Evolutionary conservation across 2,888 invertebrate species (phyloP), one percentile per base, ranked within the genome.

Genomic region (Cheilosia impressa): DNA sequence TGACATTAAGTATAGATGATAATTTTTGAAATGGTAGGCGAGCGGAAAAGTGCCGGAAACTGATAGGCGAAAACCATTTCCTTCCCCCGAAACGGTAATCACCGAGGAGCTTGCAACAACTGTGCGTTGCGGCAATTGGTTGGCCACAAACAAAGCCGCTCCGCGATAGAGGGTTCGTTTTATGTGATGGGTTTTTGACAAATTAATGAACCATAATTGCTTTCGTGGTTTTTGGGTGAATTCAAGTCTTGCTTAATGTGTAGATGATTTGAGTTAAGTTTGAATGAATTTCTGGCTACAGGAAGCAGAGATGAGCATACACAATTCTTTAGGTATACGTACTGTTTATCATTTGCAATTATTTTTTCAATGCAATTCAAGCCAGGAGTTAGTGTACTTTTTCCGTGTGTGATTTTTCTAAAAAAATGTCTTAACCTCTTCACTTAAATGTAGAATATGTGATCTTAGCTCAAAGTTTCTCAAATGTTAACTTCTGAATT

Each of bases 121-220:
- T 50, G 47, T 31, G 31, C 9, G 31, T 6, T 45, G 13, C 15
- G 22, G 13, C 22, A 10, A 50, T 5, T 22, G 34, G 60, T 45
- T 53, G 38, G 62, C 27, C 52, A 17, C 5, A 17, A 17, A 6
- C 17, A 17, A n/a, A 47, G 6, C 7, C 27, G 17, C n/a, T 10
- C 9, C 57, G 38, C 17, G 38, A 57, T 50, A 75, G 65, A 15
- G 24, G n/a, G 31, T 17, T 34, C 17, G 17, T 34, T 38, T 65
- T 65, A 55, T 57, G 31, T 27, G 47, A 76, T 41, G 52, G 57
- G 52, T 66, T 57, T 38, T 50, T 27, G 52, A 31, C 43, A 60
- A 68, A 68, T 76, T 68, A 76, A 76, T 76, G 66, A 76, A 60
- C 68, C 76, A 60, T 53, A 68, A 60, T 76, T 68, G 66, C 34